Percentiles rank a stretch among this genome's conserved stretches.
Conservation (phyloP, 2,797 vertebrate genomes). For the Melopsittacus undulatus region DNA sequence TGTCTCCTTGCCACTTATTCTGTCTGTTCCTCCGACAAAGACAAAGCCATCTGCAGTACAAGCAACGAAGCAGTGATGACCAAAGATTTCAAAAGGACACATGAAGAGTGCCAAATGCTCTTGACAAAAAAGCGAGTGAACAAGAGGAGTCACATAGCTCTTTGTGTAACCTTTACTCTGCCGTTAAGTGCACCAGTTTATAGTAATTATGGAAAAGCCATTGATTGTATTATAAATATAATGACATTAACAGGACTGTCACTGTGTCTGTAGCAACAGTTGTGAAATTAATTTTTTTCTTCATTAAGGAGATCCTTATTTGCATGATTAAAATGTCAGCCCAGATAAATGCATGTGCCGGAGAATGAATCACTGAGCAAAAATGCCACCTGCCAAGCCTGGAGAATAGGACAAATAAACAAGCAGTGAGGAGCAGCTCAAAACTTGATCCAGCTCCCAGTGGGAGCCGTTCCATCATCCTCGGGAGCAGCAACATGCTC, state of each 20-base stretch:
- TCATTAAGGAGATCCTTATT: constrained; percentile 75
- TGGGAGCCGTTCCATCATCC: constrained; percentile 58
- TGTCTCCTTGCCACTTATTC: constrained; percentile 15
- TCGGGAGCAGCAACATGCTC: background rate
- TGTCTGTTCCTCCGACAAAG: background rate
- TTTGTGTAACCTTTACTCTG: constrained; percentile 56
- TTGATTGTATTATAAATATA: constrained; percentile 34
- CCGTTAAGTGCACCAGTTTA: constrained; percentile 1
- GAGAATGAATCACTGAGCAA: constrained; percentile 60
- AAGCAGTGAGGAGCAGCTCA: constrained; percentile 14
- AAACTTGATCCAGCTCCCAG: constrained; percentile 57
- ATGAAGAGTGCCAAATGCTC: constrained; percentile 4
- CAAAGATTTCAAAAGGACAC: background rate
- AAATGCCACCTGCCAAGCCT: constrained; percentile 75
- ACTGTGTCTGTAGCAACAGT: constrained; percentile 47
- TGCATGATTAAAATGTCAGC: constrained; percentile 78
- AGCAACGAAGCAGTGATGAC: background rate
- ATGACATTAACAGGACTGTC: constrained; percentile 62
- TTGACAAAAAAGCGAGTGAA: background rate
- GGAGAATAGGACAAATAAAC: constrained; percentile 64
- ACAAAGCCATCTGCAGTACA: background rate
- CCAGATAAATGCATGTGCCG: constrained; percentile 58
- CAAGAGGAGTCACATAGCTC: background rate
- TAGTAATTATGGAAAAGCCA: constrained; percentile 45
- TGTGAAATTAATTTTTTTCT: constrained; percentile 70